phyloP scores from a whole-genome alignment of 30 jellyfish, hydroid and myxozoan species.

The Rhopilema esculentum region DNA sequence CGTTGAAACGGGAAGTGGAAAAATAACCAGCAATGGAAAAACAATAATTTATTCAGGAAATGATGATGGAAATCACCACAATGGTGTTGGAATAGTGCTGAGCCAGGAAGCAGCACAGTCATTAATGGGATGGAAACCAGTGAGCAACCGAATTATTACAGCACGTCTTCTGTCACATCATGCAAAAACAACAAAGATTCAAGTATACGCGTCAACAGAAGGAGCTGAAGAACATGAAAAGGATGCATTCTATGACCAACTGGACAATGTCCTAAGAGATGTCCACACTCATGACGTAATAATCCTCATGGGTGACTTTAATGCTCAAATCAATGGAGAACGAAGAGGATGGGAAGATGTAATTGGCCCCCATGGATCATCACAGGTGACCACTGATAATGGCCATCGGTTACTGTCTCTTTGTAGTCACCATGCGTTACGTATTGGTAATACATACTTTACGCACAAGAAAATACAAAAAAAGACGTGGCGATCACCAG shows the following conservation, averaged over 20 bases:
- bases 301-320: conserved; percentile 25
- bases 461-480: not conserved
- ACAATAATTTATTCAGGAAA: conserved; percentile 16
- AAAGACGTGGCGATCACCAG: conserved; percentile 21
- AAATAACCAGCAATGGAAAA: conserved; percentile 12
- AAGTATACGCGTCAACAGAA: conserved; percentile 22
- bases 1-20: conserved; percentile 15
- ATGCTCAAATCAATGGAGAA: conserved; percentile 10
- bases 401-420: conserved; percentile 4
- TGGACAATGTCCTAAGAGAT: conserved; percentile 13
- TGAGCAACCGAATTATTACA: conserved; percentile 15
- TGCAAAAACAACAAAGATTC: conserved; percentile 9
- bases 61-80: not conserved
- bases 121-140: conserved; percentile 19
- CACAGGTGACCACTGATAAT: conserved; percentile 4
- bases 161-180: conserved; percentile 5
- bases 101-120: conserved; percentile 5
- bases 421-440: conserved; percentile 2
- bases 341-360: conserved; percentile 1
- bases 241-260: conserved; percentile 10
- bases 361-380: conserved; percentile 25
- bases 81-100: conserved; percentile 7
- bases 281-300: conserved; percentile 12
- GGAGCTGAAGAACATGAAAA: not conserved
- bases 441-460: not conserved